Percentiles rank a stretch among this genome's conserved stretches.
Conservation (phyloP, 2,888 invertebrate species). For the Caradrina clavipalpis region DNA sequence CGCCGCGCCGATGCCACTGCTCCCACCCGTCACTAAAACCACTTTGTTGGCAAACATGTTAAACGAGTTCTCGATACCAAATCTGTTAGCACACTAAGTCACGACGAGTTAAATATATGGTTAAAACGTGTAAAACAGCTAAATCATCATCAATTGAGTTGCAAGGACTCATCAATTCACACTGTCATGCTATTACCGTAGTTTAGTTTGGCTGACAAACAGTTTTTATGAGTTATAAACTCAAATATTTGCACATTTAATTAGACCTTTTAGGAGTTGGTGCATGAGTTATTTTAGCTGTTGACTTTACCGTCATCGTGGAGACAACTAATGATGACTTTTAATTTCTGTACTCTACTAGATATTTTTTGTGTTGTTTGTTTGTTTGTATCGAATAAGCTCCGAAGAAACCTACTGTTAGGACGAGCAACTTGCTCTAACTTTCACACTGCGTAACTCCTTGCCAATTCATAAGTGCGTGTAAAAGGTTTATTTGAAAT, state of each 20-base stretch:
- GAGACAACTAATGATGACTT: not conserved
- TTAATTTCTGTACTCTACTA: not conserved
- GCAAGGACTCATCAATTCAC: not conserved
- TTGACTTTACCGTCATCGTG: not conserved
- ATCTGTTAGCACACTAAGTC: not conserved
- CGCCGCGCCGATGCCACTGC: constrained; percentile 67
- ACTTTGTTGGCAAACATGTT: constrained; percentile 62
- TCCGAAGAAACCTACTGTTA: no score
- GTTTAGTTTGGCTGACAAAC: not conserved
- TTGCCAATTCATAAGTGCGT: no score
- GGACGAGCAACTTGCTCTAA: no score
- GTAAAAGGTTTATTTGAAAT: no score
- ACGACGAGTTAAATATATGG: not conserved
- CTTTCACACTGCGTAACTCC: no score
- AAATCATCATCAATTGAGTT: not conserved
- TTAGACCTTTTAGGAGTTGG: not conserved
- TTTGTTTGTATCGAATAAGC: no score
- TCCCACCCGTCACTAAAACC: constrained; percentile 65
- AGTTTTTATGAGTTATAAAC: not conserved
- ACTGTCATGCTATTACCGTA: not conserved
- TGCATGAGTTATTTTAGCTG: not conserved
- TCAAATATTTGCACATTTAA: not conserved
- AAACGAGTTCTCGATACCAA: not conserved
- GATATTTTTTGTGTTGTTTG: no score
- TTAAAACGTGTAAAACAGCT: not conserved